Conservation (phyloP, 2,113 vertebrate species). For the Pongo pygmaeus region DNA sequence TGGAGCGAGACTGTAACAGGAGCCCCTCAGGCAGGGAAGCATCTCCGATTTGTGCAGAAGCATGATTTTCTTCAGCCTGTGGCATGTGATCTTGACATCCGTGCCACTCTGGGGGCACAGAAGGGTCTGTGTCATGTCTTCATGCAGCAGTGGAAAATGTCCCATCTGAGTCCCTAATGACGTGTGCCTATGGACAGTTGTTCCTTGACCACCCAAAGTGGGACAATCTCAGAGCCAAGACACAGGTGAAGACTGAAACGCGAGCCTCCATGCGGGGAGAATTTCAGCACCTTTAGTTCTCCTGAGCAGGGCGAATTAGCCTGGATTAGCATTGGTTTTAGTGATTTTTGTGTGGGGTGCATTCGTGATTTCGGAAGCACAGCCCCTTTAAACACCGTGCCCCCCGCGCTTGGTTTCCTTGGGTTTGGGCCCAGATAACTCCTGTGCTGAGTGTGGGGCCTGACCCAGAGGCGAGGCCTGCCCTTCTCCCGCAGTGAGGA, state of each 20-base stretch:
- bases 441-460: not conserved
- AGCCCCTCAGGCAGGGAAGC: not conserved
- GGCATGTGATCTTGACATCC: not conserved
- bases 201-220: not conserved
- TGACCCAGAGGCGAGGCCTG: not conserved
- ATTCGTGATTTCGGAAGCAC: not conserved
- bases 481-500: not conserved
- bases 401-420: not conserved
- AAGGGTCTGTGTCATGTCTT: not conserved
- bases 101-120: not conserved
- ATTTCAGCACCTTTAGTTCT: not conserved
- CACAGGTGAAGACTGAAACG: not conserved
- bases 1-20: not conserved
- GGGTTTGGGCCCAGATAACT: not conserved
- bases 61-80: not conserved
- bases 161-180: not conserved
- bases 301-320: not conserved
- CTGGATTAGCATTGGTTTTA: not conserved
- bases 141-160: not conserved
- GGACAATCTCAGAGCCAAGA: not conserved
- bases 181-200: too few species aligned
- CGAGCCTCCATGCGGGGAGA: not conserved
- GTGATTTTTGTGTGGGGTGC: not conserved
- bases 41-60: not conserved
- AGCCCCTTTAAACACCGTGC: not conserved